A percentile compares a stretch with the other conserved stretches of the same genome.
These are phyloP conservation scores for Thunnus maccoyii DNA, from an alignment of 2,113 vertebrate species.

Conservation along the genomic window DNA sequence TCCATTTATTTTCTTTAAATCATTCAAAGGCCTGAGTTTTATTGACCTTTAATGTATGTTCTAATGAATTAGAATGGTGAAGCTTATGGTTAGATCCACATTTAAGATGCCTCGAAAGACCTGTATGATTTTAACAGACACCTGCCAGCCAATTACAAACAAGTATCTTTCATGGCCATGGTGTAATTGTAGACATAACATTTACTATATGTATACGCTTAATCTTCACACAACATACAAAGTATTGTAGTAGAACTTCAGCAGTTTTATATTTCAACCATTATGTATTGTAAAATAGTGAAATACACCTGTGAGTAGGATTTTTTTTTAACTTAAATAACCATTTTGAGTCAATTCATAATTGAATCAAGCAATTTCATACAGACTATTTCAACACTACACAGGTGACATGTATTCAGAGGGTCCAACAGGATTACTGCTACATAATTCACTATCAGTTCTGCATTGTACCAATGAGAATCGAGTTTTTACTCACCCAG, in stretches of 20 bases:
- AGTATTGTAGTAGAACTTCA: background rate
- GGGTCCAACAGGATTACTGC: background rate
- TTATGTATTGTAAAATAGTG: background rate
- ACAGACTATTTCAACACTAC: background rate
- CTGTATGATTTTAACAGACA: background rate
- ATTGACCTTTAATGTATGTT: too few relatives aligned
- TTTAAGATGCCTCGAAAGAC: background rate
- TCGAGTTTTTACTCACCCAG: constrained; percentile 87
- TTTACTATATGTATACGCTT: too few relatives aligned
- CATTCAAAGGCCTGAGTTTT: too few relatives aligned
- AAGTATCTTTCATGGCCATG: background rate
- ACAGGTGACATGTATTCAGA: background rate
- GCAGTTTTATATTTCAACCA: too few relatives aligned
- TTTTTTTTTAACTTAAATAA: background rate
- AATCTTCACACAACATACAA: constrained; percentile 1
- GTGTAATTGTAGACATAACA: background rate
- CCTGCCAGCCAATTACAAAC: background rate
- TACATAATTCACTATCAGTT: too few relatives aligned
- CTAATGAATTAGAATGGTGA: too few relatives aligned
- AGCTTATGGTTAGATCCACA: too few relatives aligned
- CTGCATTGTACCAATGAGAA: background rate
- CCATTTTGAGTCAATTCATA: background rate
- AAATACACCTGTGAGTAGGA: background rate
- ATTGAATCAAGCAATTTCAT: background rate
- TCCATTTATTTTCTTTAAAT: too few relatives aligned